Evolutionary conservation across 2,113 vertebrate genomes (phyloP).

Genomic region (Kryptolebias marmoratus): DNA sequence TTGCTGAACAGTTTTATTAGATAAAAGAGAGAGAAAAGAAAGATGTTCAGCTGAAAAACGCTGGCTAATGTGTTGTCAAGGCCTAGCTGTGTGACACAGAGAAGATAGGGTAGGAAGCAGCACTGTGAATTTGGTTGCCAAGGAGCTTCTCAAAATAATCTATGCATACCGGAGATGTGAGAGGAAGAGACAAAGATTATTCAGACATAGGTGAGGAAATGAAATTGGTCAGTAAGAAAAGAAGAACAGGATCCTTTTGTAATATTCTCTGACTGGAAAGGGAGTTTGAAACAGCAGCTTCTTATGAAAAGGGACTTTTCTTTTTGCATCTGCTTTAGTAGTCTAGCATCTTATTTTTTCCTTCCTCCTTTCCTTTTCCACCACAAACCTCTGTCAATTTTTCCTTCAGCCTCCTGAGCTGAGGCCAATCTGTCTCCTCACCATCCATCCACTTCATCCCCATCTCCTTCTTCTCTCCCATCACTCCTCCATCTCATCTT

Average conservation of each 20-base stretch:
- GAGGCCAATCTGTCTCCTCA: constrained; percentile 53
- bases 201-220: constrained; percentile 66
- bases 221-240: constrained; percentile 51
- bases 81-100: constrained; percentile 33
- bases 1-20: neutral
- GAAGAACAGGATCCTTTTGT: constrained; percentile 37
- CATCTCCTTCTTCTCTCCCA: constrained; percentile 52
- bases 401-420: constrained; percentile 28
- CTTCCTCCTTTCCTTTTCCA: constrained; percentile 1
- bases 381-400: constrained; percentile 21
- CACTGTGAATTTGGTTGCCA: constrained; percentile 31
- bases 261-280: constrained; percentile 29
- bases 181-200: constrained; percentile 47
- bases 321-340: constrained; percentile 19
- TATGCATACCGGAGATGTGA: constrained; percentile 39
- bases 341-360: constrained; percentile 15
- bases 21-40: constrained; percentile 2
- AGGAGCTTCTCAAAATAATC: constrained; percentile 44
- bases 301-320: constrained; percentile 29
- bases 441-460: constrained; percentile 68
- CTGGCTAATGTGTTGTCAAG: constrained; percentile 55
- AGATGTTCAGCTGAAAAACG: constrained; percentile 26
- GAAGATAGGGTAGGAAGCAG: constrained; percentile 47
- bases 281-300: constrained; percentile 26
- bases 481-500: constrained; percentile 59